These are phyloP conservation scores for Struthidea cinerea DNA, from an alignment of 2,113 vertebrate species.

Conservation along the genomic window DNA sequence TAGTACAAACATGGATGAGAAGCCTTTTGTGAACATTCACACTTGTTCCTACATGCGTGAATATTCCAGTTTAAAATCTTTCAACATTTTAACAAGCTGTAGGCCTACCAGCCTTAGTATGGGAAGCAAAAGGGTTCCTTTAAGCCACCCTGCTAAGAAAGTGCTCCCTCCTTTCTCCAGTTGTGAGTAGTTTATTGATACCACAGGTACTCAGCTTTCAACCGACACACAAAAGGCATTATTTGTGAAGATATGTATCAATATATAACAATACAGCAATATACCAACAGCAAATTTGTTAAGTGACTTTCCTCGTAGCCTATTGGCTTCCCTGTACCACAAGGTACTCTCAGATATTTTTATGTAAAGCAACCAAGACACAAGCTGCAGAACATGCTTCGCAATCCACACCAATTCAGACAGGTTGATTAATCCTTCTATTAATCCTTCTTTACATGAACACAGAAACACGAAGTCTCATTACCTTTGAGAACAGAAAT, in stretches of 20 bases:
- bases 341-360: neutral
- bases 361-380: conserved; percentile 24
- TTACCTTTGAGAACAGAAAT: conserved; percentile 99
- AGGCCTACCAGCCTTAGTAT: neutral
- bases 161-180: neutral
- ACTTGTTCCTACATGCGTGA: neutral
- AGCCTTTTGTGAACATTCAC: neutral
- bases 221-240: neutral
- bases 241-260: neutral
- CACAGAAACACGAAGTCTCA: conserved; percentile 64
- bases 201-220: neutral
- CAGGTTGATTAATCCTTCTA: conserved; percentile 8
- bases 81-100: neutral
- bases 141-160: neutral
- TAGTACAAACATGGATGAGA: neutral
- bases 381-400: conserved; percentile 35
- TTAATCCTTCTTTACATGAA: conserved; percentile 52
- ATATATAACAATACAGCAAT: neutral
- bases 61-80: neutral
- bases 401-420: conserved; percentile 16
- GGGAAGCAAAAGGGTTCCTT: neutral
- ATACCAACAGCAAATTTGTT: neutral
- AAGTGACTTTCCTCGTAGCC: neutral
- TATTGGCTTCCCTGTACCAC: neutral
- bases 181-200: neutral